phyloP scores from a whole-genome alignment of 1,140 invertebrate genomes.

The Papilio polytes region DNA sequence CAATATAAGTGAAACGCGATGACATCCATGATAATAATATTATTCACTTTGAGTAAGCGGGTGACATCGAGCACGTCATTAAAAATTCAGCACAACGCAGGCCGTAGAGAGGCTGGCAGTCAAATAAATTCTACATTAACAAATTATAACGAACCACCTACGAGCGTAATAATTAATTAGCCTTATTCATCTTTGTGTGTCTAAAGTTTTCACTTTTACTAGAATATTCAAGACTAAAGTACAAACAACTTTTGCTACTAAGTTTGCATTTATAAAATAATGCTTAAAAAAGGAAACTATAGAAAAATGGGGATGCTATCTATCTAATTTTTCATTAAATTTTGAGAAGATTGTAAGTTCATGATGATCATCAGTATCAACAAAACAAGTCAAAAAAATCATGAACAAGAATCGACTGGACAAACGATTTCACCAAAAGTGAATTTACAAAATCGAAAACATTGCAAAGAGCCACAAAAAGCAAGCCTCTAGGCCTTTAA shows the following conservation, averaged over 20 bases:
- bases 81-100: neutral
- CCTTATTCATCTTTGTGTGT: neutral
- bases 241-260: neutral
- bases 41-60: slow-evolving; percentile 12
- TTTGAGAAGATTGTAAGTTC: no score
- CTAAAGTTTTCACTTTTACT: neutral
- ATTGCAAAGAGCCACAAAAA: neutral
- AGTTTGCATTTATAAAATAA: neutral
- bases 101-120: neutral
- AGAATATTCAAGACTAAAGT: neutral
- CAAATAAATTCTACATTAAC: slow-evolving; percentile 18
- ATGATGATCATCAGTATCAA: neutral
- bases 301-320: neutral
- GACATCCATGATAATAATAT: neutral
- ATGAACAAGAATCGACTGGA: neutral
- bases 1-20: neutral
- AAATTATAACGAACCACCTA: neutral
- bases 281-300: neutral
- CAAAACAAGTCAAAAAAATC: neutral
- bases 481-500: neutral
- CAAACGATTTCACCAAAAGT: no score
- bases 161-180: neutral
- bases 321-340: neutral
- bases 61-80: neutral
- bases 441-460: neutral